These are phyloP conservation scores for Corynorhinus townsendii DNA, from an alignment of 2,113 vertebrate species.

Conservation along the genomic window DNA sequence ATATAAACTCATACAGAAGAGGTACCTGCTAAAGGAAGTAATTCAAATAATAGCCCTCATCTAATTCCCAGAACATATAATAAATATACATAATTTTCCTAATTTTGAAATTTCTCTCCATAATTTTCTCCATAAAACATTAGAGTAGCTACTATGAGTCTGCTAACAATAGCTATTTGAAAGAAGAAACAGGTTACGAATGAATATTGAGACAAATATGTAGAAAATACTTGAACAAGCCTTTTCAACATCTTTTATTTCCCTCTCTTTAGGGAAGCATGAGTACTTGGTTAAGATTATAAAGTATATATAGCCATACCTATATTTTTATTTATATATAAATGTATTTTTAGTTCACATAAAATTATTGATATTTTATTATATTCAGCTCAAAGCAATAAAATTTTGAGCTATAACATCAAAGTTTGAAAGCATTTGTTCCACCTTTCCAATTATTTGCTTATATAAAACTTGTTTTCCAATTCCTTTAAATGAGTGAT, in stretches of 20 bases:
- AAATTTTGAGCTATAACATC: neutral
- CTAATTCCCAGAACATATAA: neutral
- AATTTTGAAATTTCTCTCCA: neutral
- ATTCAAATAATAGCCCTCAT: neutral
- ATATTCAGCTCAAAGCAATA: neutral
- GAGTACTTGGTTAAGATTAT: neutral
- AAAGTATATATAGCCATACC: neutral
- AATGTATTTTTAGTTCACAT: neutral
- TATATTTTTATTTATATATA: neutral
- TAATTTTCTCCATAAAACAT: neutral
- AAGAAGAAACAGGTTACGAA: neutral
- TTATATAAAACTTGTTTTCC: neutral
- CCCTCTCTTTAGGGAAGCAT: neutral
- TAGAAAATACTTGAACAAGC: neutral
- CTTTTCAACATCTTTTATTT: neutral
- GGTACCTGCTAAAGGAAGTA: neutral
- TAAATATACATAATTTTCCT: neutral
- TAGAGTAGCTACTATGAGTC: neutral
- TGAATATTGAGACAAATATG: neutral
- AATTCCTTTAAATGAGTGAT: slow-evolving; percentile 11
- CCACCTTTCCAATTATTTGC: neutral
- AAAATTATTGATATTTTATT: neutral
- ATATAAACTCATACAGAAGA: neutral
- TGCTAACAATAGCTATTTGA: neutral
- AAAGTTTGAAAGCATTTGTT: slow-evolving; percentile 18